Conservation (phyloP, 2,888 invertebrate genomes). For the Coronaproctus castanopsis region DNA sequence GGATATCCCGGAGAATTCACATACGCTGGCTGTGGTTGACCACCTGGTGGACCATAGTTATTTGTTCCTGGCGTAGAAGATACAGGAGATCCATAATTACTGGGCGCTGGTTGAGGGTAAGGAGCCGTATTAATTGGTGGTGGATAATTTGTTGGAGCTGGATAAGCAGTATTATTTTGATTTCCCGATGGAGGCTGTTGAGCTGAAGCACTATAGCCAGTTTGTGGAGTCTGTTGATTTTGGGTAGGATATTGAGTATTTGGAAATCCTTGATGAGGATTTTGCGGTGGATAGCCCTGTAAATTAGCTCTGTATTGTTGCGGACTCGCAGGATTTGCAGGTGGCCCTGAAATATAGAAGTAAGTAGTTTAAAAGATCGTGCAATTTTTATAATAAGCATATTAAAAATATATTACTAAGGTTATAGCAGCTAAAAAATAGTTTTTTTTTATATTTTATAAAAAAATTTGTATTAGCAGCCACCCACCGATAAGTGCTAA, state of each 20-base stretch:
- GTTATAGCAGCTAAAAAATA: no score
- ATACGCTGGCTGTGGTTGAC: slow-evolving; percentile 7
- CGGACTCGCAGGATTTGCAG: slow-evolving; percentile 25
- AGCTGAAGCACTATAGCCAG: not conserved
- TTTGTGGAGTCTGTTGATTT: slow-evolving; percentile 25
- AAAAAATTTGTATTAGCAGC: no score
- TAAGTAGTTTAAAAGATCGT: no score
- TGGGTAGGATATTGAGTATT: slow-evolving; percentile 38
- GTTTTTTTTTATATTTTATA: no score
- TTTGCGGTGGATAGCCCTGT: slow-evolving; percentile 45
- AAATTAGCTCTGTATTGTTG: slow-evolving; percentile 30
- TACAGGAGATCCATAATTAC: slow-evolving; percentile 11
- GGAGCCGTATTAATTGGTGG: slow-evolving; percentile 5
- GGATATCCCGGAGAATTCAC: slow-evolving; percentile 11
- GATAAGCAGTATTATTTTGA: not conserved
- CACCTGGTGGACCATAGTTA: slow-evolving; percentile 8
- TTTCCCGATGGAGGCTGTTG: not conserved
- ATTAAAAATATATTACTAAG: no score
- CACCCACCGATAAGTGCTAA: no score
- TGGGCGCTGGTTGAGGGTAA: slow-evolving; percentile 13
- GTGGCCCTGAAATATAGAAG: slow-evolving; percentile 10
- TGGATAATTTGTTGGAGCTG: slow-evolving; percentile 10
- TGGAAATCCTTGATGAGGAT: slow-evolving; percentile 39
- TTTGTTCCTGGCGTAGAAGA: slow-evolving; percentile 7
- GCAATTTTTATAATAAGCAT: no score